Percentiles rank a stretch among this genome's conserved stretches.
phyloP scores from a whole-genome alignment of 2,888 invertebrate species.

The Catocala nupta region DNA sequence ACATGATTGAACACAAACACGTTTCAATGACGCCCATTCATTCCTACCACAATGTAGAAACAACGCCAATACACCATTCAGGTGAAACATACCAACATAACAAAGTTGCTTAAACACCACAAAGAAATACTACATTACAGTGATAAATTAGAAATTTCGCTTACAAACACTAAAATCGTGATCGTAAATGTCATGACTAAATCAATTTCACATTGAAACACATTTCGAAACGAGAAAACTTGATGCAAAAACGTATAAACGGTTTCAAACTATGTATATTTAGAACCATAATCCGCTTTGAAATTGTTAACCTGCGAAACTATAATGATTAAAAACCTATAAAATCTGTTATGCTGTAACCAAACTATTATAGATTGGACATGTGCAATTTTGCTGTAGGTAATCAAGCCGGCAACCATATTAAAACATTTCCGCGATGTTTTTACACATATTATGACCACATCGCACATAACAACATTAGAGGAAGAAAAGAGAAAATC shows the following conservation, averaged over 20 bases:
- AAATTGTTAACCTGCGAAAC: background rate
- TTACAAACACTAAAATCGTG: constrained; percentile 13
- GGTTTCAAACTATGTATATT: constrained; percentile 32
- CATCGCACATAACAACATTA: constrained; percentile 38
- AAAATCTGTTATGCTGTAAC: constrained; percentile 25
- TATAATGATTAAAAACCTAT: background rate
- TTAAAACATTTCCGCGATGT: constrained; percentile 36
- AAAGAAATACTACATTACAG: background rate
- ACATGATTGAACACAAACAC: constrained; percentile 49
- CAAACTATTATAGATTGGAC: constrained; percentile 39
- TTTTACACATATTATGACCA: constrained; percentile 33
- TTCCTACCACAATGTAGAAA: constrained; percentile 11
- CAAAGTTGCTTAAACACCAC: background rate
- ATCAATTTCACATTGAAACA: constrained; percentile 40
- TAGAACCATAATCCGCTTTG: constrained; percentile 5
- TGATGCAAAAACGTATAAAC: constrained; percentile 23
- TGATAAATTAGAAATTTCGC: constrained; percentile 28
- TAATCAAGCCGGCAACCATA: constrained; percentile 31
- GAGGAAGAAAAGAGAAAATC: constrained; percentile 50
- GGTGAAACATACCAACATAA: background rate
- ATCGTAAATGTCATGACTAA: constrained; percentile 31
- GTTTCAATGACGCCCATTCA: constrained; percentile 30
- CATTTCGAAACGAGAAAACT: constrained; percentile 36
- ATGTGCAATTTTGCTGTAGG: constrained; percentile 35
- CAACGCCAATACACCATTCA: background rate